phyloP scores from a whole-genome alignment of 2,888 invertebrate species.

The Drymonia ruficornis region DNA sequence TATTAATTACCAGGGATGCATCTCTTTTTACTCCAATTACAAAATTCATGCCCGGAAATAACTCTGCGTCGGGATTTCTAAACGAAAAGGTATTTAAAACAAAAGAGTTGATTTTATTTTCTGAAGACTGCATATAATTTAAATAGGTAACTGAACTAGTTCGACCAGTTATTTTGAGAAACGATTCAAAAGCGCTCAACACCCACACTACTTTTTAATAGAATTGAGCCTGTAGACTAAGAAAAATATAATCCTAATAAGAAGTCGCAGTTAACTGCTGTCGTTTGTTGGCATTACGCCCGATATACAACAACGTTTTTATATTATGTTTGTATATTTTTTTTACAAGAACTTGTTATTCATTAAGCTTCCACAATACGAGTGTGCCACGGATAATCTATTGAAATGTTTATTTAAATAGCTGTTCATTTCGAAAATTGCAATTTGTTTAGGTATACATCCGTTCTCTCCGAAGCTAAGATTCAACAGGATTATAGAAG shows the following conservation, averaged over 20 bases:
- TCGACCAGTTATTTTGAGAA: slow-evolving; percentile 23
- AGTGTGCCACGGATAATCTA: slow-evolving; percentile 38
- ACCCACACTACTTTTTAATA: slow-evolving; percentile 19
- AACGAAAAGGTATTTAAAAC: slow-evolving; percentile 8
- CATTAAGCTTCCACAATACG: slow-evolving; percentile 18
- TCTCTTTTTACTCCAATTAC: background rate
- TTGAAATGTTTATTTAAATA: slow-evolving; percentile 37
- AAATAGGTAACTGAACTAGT: slow-evolving; percentile 43
- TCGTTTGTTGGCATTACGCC: slow-evolving; percentile 47
- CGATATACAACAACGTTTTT: slow-evolving; percentile 33
- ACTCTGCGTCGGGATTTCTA: background rate
- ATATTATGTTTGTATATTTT: too few species aligned
- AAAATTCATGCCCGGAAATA: background rate
- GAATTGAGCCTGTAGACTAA: slow-evolving; percentile 16
- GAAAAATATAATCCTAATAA: slow-evolving; percentile 31
- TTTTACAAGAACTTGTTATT: slow-evolving; percentile 44
- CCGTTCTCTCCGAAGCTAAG: background rate
- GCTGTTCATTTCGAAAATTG: slow-evolving; percentile 12
- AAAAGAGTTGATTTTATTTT: slow-evolving; percentile 16
- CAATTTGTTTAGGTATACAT: slow-evolving; percentile 7
- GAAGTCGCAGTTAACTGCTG: slow-evolving; percentile 34
- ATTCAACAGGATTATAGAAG: slow-evolving; percentile 1
- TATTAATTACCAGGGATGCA: background rate
- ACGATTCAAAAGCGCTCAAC: slow-evolving; percentile 15
- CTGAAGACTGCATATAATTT: slow-evolving; percentile 29